phyloP scores from a whole-genome alignment of 2,113 vertebrate genomes.

The Onychostruthus taczanowskii region DNA sequence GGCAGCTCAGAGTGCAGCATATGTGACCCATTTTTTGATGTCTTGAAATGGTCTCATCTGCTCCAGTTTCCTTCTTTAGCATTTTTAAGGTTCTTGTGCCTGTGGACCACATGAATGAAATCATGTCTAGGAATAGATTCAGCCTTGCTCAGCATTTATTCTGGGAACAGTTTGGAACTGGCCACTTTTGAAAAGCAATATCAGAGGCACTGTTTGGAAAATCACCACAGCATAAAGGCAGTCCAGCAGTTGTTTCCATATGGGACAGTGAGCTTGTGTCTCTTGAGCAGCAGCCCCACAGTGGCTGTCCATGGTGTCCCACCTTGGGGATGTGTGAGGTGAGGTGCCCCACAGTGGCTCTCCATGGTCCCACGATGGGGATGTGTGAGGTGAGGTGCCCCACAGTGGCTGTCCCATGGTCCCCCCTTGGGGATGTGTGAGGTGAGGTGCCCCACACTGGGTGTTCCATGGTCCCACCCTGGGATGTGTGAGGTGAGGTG shows the following conservation, averaged over 20 bases:
- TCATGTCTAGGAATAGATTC: neutral
- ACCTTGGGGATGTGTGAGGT: accelerated
- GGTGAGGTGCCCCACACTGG: neutral
- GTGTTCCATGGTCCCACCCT: accelerated
- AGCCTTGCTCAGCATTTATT: neutral
- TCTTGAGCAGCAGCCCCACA: neutral
- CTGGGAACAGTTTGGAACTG: neutral
- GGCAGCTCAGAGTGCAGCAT: neutral
- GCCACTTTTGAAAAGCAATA: neutral
- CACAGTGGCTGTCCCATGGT: neutral
- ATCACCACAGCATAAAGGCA: neutral
- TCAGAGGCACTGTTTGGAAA: neutral
- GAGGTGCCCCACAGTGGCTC: neutral
- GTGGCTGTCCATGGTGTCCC: neutral
- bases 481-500: neutral
- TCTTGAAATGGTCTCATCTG: constrained; percentile 9
- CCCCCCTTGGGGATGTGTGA: accelerated
- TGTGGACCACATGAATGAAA: neutral
- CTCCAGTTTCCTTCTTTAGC: constrained; percentile 28
- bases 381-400: neutral
- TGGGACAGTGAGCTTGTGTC: neutral
- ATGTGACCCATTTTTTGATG: constrained; percentile 18
- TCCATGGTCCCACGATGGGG: neutral
- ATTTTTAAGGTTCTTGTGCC: neutral
- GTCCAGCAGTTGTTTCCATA: accelerated